These are phyloP conservation scores for Crossaster papposus DNA, from an alignment of 53 echinoderm and acorn worm genomes.

Conservation along the genomic window DNA sequence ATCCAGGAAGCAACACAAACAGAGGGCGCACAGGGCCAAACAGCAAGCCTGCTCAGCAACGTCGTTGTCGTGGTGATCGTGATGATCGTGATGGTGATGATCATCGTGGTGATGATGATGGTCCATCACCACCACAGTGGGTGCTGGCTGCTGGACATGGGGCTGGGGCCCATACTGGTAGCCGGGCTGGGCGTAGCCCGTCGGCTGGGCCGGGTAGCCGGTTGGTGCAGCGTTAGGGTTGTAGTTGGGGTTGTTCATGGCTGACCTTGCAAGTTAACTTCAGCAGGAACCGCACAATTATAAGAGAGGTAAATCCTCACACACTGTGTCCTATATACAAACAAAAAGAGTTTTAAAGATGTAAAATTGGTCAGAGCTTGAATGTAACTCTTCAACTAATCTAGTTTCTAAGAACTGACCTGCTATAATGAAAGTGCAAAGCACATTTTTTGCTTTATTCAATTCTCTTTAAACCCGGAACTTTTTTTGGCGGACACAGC, in stretches of 20 bases:
- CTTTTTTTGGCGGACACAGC: no score
- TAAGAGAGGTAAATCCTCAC: no score
- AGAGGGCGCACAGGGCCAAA: neutral
- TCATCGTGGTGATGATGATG: slow-evolving; percentile 10
- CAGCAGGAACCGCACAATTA: neutral
- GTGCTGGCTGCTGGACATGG: slow-evolving; percentile 16
- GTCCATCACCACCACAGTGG: slow-evolving; percentile 22
- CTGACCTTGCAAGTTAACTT: neutral
- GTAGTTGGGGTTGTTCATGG: slow-evolving; percentile 32
- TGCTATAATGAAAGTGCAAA: no score
- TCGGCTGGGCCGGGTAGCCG: slow-evolving; percentile 6
- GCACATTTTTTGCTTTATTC: no score
- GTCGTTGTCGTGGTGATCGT: slow-evolving; percentile 35
- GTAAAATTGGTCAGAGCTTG: neutral
- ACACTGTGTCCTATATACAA: neutral
- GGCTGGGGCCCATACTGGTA: slow-evolving; percentile 30
- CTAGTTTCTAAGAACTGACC: no score
- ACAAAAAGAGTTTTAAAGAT: neutral
- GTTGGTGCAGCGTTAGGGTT: neutral
- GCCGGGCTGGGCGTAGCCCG: slow-evolving; percentile 10
- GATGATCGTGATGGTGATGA: slow-evolving; percentile 22
- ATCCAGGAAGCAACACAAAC: slow-evolving; percentile 2
- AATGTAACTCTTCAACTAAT: neutral
- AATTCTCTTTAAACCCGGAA: no score
- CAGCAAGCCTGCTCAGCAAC: neutral